Conservation (phyloP, 2,113 vertebrate genomes). For the Pygoscelis adeliae region DNA sequence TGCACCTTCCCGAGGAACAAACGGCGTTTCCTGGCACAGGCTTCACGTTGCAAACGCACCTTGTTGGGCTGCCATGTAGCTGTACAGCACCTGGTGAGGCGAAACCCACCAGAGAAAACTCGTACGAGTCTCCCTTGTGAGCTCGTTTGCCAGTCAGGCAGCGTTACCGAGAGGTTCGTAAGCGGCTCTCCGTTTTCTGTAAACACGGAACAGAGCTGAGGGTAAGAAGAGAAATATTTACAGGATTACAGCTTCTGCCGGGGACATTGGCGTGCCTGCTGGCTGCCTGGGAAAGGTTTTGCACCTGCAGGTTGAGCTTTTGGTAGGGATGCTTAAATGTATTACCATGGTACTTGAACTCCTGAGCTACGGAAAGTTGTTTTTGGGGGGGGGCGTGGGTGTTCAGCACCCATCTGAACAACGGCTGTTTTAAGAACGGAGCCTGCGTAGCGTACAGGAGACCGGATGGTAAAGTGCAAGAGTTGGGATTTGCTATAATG, state of each 20-base stretch:
- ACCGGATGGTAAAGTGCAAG: not conserved
- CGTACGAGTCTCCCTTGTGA: rapidly evolving
- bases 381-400: rapidly evolving
- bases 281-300: rapidly evolving
- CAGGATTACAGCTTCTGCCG: not conserved
- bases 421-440: not conserved
- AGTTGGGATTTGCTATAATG: rapidly evolving
- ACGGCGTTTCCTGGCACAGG: too few relatives aligned
- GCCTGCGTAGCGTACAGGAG: rapidly evolving
- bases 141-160: rapidly evolving
- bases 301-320: not conserved
- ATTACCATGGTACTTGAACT: rapidly evolving
- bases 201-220: not conserved
- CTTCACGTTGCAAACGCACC: rapidly evolving
- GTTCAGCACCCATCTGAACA: not conserved
- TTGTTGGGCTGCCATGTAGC: rapidly evolving
- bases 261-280: not conserved
- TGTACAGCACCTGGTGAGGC: rapidly evolving
- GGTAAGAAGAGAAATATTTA: rapidly evolving
- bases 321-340: not conserved
- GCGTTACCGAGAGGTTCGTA: rapidly evolving
- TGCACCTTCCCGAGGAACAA: rapidly evolving
- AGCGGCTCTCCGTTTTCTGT: not conserved
- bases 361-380: too few relatives aligned
- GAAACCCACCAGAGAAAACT: not conserved